phyloP scores from a whole-genome alignment of 2,888 invertebrate species.

The Melinaea marsaeus region DNA sequence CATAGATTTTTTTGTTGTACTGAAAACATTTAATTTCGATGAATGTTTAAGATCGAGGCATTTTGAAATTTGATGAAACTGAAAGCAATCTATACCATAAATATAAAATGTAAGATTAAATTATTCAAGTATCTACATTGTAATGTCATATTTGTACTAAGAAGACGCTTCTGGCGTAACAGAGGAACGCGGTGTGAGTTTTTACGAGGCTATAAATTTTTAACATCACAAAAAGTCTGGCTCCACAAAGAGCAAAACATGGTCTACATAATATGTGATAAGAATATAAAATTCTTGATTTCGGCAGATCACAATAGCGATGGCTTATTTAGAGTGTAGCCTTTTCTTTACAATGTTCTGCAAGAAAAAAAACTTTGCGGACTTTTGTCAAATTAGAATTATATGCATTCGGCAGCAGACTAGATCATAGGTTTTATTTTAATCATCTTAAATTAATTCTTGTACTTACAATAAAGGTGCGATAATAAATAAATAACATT shows the following conservation, averaged over 20 bases:
- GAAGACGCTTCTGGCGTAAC: conserved; percentile 47
- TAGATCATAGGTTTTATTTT: too few relatives aligned
- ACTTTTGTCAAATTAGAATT: too few relatives aligned
- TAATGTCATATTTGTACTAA: conserved; percentile 51
- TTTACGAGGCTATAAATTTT: conserved; percentile 73
- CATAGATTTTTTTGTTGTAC: too few relatives aligned
- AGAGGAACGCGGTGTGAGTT: conserved; percentile 58
- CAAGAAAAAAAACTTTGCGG: too few relatives aligned
- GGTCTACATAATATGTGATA: conserved; percentile 10
- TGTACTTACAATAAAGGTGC: conserved; percentile 5
- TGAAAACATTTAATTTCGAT: too few relatives aligned
- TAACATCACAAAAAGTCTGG: conserved; percentile 65
- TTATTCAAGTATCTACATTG: conserved; percentile 48
- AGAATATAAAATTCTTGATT: conserved; percentile 13
- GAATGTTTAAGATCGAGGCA: too few relatives aligned
- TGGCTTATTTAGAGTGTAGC: not conserved
- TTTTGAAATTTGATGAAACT: too few relatives aligned
- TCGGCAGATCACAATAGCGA: not conserved
- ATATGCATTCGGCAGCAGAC: too few relatives aligned
- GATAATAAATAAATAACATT: conserved; percentile 13
- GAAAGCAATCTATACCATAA: conserved; percentile 25
- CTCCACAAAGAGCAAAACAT: conserved; percentile 36
- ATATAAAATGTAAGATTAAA: conserved; percentile 36
- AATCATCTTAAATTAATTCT: conserved; percentile 1
- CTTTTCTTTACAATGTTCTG: not conserved